Base-by-base conservation (phyloP, 2,888 invertebrate species). In the Torymus tubicola region DNA sequence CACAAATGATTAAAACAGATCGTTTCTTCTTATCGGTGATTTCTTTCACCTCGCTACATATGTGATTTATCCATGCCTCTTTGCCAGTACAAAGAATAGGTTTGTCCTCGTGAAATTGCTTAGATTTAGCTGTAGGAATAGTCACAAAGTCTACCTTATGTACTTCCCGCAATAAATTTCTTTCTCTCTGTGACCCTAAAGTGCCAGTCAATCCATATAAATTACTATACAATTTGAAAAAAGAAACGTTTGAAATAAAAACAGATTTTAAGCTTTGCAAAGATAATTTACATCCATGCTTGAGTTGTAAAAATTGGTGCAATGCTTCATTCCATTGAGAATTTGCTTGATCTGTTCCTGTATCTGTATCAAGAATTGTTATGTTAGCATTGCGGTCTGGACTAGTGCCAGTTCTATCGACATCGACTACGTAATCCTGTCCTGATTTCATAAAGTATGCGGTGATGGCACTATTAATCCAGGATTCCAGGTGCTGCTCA, bases 301-400 rank as follows among this genome's bases (percentile, higher is more conserved):
- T 91, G 0, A 91, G 84, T 81, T 91, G 89, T n/a, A 91, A 76
- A 82, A 91, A 91, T 83, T 91, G 91, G 79, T 91, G 90, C 31
- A 91, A 82, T 0, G 85, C 91, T 70, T 89, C 86, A 31, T 85
- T 86, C 91, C 91, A 91, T 76, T 89, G 87, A 4, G 88, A 87
- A 52, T 86, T 87, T 2, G 72, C 71, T 81, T 86, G 86, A 80
- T 88, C 89, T 0, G 87, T 86, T n/a, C 91, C 91, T 0, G 91
- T 91, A 68, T 88, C 87, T 53, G 72, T 84, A 74, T 89, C 65
- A 42, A 42, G 42, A 42, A 42, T 42, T 42, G 42, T 42, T 42
- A 42, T 42, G 42, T 42, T 42, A 42, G 42, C 8, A 42, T 42
- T 42, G 42, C 42, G 42, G 8, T 42, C 42, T 42, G 42, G 42